Conservation (phyloP, 2,888 invertebrate species). For the Acanthosepion pharaonis region DNA sequence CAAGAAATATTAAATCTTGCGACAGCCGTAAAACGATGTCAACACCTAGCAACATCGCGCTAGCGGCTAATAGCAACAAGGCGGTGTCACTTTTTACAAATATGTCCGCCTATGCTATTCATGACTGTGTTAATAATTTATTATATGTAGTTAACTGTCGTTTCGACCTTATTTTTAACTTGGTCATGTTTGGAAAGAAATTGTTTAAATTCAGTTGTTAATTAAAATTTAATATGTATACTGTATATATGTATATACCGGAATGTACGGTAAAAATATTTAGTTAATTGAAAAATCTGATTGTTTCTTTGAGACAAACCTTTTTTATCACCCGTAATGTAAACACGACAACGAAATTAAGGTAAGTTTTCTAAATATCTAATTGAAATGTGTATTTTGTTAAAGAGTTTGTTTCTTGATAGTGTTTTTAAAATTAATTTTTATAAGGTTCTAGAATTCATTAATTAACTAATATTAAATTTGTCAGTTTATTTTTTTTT, state of each 20-base stretch:
- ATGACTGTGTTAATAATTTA: not conserved
- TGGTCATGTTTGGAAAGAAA: not conserved
- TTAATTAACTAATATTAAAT: not conserved
- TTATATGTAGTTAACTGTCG: not conserved
- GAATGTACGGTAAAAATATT: not conserved
- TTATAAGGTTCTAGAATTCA: not conserved
- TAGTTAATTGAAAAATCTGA: too few relatives aligned
- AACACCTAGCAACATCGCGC: not conserved
- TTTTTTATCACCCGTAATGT: not conserved
- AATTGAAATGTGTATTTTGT: not conserved
- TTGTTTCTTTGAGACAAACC: not conserved
- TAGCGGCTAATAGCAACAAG: too few relatives aligned
- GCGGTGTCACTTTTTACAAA: not conserved
- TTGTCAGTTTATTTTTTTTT: too few relatives aligned
- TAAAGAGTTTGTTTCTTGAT: not conserved
- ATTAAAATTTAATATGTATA: too few relatives aligned
- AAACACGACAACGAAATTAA: not conserved
- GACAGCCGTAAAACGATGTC: not conserved
- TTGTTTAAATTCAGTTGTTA: too few relatives aligned
- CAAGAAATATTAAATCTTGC: not conserved
- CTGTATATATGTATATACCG: not conserved
- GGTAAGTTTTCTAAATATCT: not conserved
- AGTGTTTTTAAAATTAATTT: not conserved
- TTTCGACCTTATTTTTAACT: not conserved
- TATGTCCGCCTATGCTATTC: not conserved